Evolutionary conservation across 1,140 invertebrate species (phyloP), one percentile per base, ranked within the genome.

Genomic region (Sarcophaga peregrina): DNA sequence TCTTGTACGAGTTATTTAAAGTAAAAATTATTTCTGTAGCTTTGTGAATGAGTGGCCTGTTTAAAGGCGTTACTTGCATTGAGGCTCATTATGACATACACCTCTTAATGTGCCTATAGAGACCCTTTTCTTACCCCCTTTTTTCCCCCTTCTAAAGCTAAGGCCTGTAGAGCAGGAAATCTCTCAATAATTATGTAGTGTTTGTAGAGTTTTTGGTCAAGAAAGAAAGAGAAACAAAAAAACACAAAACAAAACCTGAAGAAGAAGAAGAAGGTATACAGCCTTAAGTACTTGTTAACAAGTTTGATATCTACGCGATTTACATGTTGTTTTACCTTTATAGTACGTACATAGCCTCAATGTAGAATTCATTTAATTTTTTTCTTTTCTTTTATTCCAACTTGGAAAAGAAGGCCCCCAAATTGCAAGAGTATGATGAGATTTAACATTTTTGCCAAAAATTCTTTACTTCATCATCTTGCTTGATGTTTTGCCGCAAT

Each of bases 211-310:
- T 37, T 37, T 37, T 37, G 25, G 25, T 4, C 25, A 37, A 37
- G 25, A 37, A n/a, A 20, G 25, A 47, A 68, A 76, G 6, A 46
- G 9, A 76, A 76, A 76, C 88, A 88, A 87, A 88, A 88, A 45
- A 52, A 52, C 1, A 52, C 1, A 37, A 37, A 37, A 37, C 47
- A 20, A 15, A 17, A n/a, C n/a, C n/a, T n/a, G n/a, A 68, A 76
- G 7, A 46, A 20, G 46, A 76, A 76, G 88, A 88, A 87, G 88
- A 88, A 45, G 13, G 13, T 10, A 52, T n/a, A 62, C 15, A 52
- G 86, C 88, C 88, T 89, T 89, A 89, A 89, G 88, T 89, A 89
- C 88, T 89, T 89, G 88, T 89, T 89, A 89, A 89, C 88, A 89
- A 89, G 88, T 89, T 88, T 86, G 88, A 89, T 89, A 89, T 89